Conservation (phyloP, 2,113 vertebrate species). For the Cranoglanis bouderius region DNA sequence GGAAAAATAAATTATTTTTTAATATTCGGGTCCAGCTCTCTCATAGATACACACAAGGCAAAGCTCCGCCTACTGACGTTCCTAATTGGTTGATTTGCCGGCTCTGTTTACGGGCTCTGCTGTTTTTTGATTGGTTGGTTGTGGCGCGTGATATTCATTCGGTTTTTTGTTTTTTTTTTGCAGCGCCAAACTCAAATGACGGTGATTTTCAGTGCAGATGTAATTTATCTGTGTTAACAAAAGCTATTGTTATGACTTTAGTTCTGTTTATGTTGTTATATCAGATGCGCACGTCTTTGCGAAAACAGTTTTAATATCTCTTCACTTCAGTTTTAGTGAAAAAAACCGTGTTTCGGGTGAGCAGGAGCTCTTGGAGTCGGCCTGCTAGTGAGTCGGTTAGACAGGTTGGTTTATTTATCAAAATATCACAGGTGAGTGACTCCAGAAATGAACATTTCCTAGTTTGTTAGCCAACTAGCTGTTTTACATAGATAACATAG, state of each 20-base stretch:
- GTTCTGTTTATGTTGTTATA: background rate
- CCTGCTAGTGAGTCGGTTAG: too few species aligned
- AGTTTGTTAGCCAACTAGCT: background rate
- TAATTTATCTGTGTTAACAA: background rate
- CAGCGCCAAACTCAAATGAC: slow-evolving; percentile 47
- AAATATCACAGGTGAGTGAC: background rate
- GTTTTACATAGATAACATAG: background rate
- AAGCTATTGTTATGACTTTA: background rate
- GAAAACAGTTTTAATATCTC: background rate
- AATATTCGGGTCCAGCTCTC: background rate
- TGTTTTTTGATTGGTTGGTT: slow-evolving; percentile 65
- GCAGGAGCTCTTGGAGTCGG: background rate
- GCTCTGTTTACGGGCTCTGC: slow-evolving; percentile 18
- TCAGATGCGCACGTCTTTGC: background rate
- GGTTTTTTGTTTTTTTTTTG: slow-evolving; percentile 27
- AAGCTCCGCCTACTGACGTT: background rate
- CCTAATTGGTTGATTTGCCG: slow-evolving; percentile 48
- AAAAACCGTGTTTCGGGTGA: background rate
- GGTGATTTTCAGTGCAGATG: background rate
- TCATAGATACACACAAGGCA: background rate
- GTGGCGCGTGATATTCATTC: background rate
- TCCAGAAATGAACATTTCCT: background rate
- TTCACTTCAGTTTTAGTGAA: background rate
- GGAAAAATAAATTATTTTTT: background rate
- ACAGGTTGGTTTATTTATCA: background rate